Evolutionary conservation across 2,888 invertebrate species (phyloP), one percentile per base, ranked within the genome.

Genomic region (Dynastes tityus): DNA sequence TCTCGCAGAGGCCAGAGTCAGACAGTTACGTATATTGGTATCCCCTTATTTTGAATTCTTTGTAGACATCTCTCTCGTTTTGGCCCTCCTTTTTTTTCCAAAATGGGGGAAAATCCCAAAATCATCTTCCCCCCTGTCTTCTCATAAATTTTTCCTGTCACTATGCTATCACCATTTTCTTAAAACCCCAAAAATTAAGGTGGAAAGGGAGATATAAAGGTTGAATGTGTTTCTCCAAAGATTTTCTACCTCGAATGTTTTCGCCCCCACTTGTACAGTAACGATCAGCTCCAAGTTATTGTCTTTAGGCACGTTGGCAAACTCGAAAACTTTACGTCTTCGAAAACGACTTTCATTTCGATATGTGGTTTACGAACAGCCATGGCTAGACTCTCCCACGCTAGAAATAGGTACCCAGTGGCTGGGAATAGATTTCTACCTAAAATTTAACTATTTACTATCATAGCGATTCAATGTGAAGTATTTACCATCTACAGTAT

Each of bases 401-500:
- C 22, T 22, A 22, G 22, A 22, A 22, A 22, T 22, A 22, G 22
- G 22, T 22, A 22, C 22, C 22, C 22, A 22, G 22, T 22, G 22
- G 22, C 22, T 22, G 22, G 22, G 22, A 22, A 22, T 22, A 22
- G 22, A 22, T 22, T 22, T 22, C 22, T 22, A 22, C 22, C 22
- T 22, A 22, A 22, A 22, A 11, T 51, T 22, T 27, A 13, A n/a
- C 9, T 22, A 16, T 9, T 22, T n/a, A 22, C 45, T 22, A 3
- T 6, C 37, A 5, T 37, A 37, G 49, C 9, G 27, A 49, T 61
- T 61, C 1, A 27, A 22, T 29, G 4, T 27, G 61, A n/a, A 16
- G n/a, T 1, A 40, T 2, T 92, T 88, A 92, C 97, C 96, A 88
- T 98, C 97, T 80, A 98, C 94, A 11, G 93, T 91, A 88, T 98